phyloP scores from a whole-genome alignment of 2,113 vertebrate genomes.

The Diadophis punctatus region DNA sequence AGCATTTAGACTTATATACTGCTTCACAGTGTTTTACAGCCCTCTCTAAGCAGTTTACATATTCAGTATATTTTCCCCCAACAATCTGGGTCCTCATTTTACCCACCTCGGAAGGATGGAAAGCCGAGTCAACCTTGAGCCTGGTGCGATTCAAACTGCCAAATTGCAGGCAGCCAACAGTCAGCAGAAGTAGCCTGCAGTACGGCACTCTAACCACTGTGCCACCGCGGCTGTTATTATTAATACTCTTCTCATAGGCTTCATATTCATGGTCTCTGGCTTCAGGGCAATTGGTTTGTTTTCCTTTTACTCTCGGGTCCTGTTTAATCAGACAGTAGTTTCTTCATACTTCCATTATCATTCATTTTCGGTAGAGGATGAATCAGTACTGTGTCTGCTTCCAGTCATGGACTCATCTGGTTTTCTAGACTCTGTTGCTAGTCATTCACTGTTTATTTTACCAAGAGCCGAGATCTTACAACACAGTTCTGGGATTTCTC shows the following conservation, averaged over 20 bases:
- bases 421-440: background rate
- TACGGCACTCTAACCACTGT: too few species aligned
- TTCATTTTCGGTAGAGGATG: background rate
- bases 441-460: background rate
- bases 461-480: background rate
- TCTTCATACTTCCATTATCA: background rate
- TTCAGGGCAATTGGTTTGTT: background rate
- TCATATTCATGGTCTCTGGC: background rate
- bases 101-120: too few species aligned
- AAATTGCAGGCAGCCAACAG: too few species aligned
- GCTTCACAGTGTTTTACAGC: too few species aligned
- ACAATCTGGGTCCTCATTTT: too few species aligned
- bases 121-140: too few species aligned
- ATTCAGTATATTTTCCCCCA: too few species aligned
- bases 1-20: too few species aligned
- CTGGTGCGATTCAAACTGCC: too few species aligned
- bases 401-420: background rate
- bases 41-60: too few species aligned
- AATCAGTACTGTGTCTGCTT: background rate
- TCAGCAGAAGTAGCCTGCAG: too few species aligned
- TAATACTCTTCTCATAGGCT: background rate
- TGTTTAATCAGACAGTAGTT: background rate
- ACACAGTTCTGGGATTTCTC: background rate
- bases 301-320: background rate
- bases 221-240: background rate